A percentile compares a stretch with the other conserved stretches of the same genome.
Conservation (phyloP, 2,888 invertebrate genomes). For the Spisula solida region DNA sequence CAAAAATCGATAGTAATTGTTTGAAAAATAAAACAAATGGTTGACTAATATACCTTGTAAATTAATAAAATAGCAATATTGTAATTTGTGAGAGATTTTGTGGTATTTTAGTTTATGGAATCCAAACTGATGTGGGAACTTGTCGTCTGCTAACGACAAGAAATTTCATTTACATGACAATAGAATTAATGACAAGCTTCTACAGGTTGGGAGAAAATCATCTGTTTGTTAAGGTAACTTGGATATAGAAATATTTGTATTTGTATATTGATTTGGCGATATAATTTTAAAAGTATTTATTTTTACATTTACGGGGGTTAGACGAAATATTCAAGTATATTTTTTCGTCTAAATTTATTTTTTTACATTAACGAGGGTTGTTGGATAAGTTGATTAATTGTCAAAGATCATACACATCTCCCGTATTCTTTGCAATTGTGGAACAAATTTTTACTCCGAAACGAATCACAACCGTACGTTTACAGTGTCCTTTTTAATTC, state of each 20-base stretch:
- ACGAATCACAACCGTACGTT: too few relatives aligned
- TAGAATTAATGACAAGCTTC: constrained; percentile 29
- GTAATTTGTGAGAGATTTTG: constrained; percentile 28
- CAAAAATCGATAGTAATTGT: constrained; percentile 32
- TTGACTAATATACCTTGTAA: constrained; percentile 18
- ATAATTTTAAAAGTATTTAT: not conserved
- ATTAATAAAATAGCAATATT: constrained; percentile 36
- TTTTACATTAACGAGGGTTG: too few relatives aligned
- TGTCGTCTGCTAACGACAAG: constrained; percentile 24
- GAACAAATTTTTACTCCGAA: too few relatives aligned
- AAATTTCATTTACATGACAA: constrained; percentile 12
- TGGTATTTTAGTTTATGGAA: constrained; percentile 29
- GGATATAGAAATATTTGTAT: constrained; percentile 16
- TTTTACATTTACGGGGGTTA: not conserved
- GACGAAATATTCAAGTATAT: too few relatives aligned
- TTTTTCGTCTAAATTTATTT: too few relatives aligned
- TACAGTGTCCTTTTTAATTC: too few relatives aligned
- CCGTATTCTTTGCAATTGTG: too few relatives aligned
- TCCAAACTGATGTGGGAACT: constrained; percentile 27
- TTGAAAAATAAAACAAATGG: constrained; percentile 44
- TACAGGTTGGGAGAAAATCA: not conserved
- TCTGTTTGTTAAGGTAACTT: not conserved
- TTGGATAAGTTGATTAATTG: too few relatives aligned
- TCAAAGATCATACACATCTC: too few relatives aligned
- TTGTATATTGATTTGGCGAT: not conserved